Evolutionary conservation across 2,888 invertebrate genomes (phyloP).

Genomic region (Odontothrips loti): DNA sequence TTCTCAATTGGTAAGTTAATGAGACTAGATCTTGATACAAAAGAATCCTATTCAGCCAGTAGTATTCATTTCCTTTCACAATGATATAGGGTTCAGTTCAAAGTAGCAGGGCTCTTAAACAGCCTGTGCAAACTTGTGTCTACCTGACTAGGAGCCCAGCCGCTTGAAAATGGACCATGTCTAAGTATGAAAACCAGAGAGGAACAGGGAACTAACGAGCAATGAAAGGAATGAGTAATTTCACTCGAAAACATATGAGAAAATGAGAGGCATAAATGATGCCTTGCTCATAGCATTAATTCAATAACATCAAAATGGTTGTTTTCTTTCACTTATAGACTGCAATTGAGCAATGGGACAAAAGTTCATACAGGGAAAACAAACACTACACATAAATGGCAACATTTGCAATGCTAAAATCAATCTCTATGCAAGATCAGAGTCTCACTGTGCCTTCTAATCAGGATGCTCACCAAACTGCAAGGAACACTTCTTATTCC

Average conservation of each 20-base stretch:
- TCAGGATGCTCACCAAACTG: neutral
- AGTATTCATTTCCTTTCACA: neutral
- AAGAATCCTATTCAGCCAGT: conserved; percentile 13
- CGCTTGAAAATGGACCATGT: neutral
- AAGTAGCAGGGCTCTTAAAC: conserved; percentile 1
- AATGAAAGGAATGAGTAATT: neutral
- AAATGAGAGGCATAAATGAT: neutral
- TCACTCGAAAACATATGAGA: neutral
- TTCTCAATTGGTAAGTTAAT: conserved; percentile 23
- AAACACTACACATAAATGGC: neutral
- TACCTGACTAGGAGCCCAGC: neutral
- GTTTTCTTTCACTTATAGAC: neutral
- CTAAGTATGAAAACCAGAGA: neutral
- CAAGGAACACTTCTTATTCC: neutral
- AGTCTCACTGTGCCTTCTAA: neutral
- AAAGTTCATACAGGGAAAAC: neutral
- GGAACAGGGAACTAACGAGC: neutral
- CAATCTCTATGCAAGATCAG: neutral
- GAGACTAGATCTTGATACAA: conserved; percentile 22
- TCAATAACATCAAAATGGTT: neutral
- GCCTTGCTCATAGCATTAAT: neutral
- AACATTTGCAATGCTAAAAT: neutral
- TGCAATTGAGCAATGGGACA: neutral
- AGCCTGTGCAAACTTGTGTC: neutral
- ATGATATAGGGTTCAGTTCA: neutral